These are phyloP conservation scores for Pterostichus madidus DNA, from an alignment of 2,888 invertebrate species.

Conservation along the genomic window DNA sequence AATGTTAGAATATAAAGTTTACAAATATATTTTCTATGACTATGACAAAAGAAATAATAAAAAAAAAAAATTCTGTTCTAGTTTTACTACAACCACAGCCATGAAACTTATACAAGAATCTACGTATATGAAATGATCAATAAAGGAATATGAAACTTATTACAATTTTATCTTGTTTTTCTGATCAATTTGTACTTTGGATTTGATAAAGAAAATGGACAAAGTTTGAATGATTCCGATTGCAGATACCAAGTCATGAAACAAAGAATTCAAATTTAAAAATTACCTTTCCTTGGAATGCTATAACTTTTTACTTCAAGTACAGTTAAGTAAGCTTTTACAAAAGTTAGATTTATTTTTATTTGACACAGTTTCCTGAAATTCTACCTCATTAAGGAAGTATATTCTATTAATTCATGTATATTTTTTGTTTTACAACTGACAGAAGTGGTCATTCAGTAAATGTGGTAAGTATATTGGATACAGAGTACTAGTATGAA, in stretches of 20 bases:
- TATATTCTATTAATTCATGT: background rate
- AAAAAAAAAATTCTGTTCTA: too few species aligned
- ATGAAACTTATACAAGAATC: background rate
- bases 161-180: conserved; percentile 20
- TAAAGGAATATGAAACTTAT: too few species aligned
- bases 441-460: too few species aligned
- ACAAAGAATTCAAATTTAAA: conserved; percentile 21
- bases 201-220: conserved; percentile 30
- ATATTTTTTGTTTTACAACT: too few species aligned
- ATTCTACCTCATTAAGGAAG: background rate
- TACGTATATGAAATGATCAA: background rate
- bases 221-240: conserved; percentile 25
- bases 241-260: conserved; percentile 28
- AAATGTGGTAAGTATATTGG: too few species aligned
- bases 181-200: conserved; percentile 6
- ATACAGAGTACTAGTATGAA: too few species aligned
- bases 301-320: background rate
- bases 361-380: background rate
- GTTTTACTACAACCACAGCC: background rate
- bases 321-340: background rate
- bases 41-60: too few species aligned
- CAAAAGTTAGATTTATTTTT: conserved; percentile 6
- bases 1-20: too few species aligned
- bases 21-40: too few species aligned
- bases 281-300: conserved; percentile 13